Evolutionary conservation across 1,140 invertebrate genomes (phyloP), one percentile per base, ranked within the genome.

Genomic region (Uloborus diversus): DNA sequence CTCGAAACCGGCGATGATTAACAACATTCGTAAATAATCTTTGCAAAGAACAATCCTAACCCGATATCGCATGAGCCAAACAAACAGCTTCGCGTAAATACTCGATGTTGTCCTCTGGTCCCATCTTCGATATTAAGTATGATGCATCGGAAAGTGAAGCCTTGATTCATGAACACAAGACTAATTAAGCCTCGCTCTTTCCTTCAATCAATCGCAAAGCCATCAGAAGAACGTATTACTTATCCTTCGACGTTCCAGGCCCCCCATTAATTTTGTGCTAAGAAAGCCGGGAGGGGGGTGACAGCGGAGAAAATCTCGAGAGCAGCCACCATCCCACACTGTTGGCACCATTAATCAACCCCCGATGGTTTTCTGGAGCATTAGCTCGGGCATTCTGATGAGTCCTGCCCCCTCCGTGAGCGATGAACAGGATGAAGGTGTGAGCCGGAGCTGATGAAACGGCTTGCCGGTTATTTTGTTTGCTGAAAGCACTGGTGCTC

Each of bases 391-490:
- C 28, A 32, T 32, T 17, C 13, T n/a, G 57, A 32, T 32, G 23
- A 42, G 61, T 13, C 61, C 61, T 14, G 32, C 23, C 61, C 17
- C 23, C 33, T 9, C 17, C 20, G 33, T 42, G 61, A 64, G 33
- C 33, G 61, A 64, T 64, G 42, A 68, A 49, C 65, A 68, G 65
- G 65, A 68, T 68, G 51, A 23, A 70, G 68, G 68, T 70, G 68
- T 70, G 64, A 68, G 64, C 5, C n/a, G n/a, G 23, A 5, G 20
- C 32, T 64, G 65, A 68, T 68, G 65, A 68, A 68, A 68, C 65
- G 65, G 32, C 68, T 57, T 20, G 32, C 53, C 33, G 62, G 23
- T 69, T 30, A 69, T 57, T 70, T 70, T 70, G 68, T 70, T 70
- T 70, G 68, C 68, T 37, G 37, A 70, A 70, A 70, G 53, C n/a